Conservation (phyloP, 2,888 invertebrate genomes). For the Exocentrus adspersus region DNA sequence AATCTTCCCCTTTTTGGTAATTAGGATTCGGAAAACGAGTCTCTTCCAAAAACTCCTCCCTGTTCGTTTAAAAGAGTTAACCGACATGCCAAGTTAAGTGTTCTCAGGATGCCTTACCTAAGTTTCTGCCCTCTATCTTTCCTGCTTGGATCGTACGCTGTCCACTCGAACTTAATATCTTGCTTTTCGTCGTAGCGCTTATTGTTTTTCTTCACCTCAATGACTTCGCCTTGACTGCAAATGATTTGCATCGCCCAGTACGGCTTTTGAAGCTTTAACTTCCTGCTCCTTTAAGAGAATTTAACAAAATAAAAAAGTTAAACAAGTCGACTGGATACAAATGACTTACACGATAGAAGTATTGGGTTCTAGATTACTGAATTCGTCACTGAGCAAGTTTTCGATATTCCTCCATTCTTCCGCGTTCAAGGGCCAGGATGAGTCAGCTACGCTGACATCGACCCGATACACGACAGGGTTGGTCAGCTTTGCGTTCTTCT, state of each 20-base stretch:
- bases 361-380: too few species aligned
- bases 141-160: constrained; percentile 45
- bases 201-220: constrained; percentile 46
- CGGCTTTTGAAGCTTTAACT: constrained; percentile 40
- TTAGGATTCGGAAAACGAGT: constrained; percentile 25
- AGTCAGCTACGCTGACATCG: constrained; percentile 56
- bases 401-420: constrained; percentile 59
- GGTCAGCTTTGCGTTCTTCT: background rate
- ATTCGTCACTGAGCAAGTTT: too few species aligned
- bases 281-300: too few species aligned
- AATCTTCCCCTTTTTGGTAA: background rate
- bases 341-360: too few species aligned
- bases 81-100: too few species aligned
- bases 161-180: constrained; percentile 53
- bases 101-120: too few species aligned
- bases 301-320: too few species aligned
- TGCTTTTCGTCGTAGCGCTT: constrained; percentile 47
- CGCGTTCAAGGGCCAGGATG: constrained; percentile 62
- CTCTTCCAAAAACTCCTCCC: constrained; percentile 23
- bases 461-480: constrained; percentile 18
- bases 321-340: too few species aligned
- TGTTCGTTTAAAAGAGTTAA: too few species aligned
- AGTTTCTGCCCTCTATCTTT: constrained; percentile 11
- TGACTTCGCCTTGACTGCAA: constrained; percentile 38
- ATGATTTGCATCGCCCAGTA: constrained; percentile 51